phyloP scores from a whole-genome alignment of 2,113 vertebrate species.

The Cyprinodon variegatus region DNA sequence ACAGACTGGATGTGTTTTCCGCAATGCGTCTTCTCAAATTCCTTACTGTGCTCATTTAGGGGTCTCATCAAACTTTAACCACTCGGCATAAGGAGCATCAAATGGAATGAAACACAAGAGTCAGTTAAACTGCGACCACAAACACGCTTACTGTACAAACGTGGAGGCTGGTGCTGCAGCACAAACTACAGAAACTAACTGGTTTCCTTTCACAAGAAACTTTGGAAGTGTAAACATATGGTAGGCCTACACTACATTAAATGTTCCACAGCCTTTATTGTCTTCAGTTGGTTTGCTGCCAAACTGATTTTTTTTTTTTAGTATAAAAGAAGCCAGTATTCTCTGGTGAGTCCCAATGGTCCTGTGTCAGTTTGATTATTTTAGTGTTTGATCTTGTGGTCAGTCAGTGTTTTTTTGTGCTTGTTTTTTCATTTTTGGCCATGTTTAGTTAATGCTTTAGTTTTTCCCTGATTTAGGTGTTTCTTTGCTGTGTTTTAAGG shows the following conservation, averaged over 20 bases:
- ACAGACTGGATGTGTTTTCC: conserved; percentile 56
- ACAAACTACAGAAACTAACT: neutral
- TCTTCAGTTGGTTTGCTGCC: neutral
- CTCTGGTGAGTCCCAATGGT: neutral
- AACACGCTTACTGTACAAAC: neutral
- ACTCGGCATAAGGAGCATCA: conserved; percentile 70
- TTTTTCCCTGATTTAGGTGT: too few species aligned
- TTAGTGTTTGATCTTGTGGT: neutral
- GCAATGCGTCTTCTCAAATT: conserved; percentile 66
- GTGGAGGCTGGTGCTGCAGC: neutral
- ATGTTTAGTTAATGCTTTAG: too few species aligned
- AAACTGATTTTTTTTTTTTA: too few species aligned
- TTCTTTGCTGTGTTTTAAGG: neutral
- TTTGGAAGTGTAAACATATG: neutral
- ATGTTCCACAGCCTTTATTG: neutral
- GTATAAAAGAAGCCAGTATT: too few species aligned
- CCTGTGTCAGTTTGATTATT: neutral
- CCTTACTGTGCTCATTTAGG: conserved; percentile 69
- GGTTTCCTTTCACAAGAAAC: neutral
- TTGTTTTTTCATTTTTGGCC: neutral
- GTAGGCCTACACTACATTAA: neutral
- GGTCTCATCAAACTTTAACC: conserved; percentile 77
- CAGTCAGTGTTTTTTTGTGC: neutral
- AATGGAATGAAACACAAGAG: conserved; percentile 68
- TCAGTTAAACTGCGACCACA: conserved; percentile 35